Evolutionary conservation across 2,888 invertebrate genomes (phyloP).

Genomic region (Xylota sylvarum): DNA sequence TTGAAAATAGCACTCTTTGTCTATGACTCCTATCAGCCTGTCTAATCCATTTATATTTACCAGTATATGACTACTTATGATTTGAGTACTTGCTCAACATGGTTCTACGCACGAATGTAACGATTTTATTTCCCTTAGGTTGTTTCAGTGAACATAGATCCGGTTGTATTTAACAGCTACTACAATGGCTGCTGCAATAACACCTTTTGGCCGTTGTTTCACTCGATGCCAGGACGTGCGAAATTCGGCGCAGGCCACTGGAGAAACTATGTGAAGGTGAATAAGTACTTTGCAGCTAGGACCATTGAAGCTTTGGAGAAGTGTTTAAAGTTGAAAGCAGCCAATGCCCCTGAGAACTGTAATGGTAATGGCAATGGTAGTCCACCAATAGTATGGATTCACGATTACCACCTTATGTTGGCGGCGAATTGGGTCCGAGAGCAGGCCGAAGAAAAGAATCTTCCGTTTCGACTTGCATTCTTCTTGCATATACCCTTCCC

Average conservation of each 20-base stretch:
- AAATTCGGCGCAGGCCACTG: constrained; percentile 93
- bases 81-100: background rate
- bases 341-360: constrained; percentile 80
- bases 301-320: constrained; percentile 89
- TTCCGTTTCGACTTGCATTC: constrained; percentile 93
- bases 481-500: constrained; percentile 98
- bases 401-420: constrained; percentile 97
- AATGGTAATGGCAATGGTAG: constrained; percentile 82
- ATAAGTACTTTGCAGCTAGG: constrained; percentile 93
- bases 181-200: constrained; percentile 97
- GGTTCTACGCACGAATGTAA: background rate
- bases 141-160: constrained; percentile 91
- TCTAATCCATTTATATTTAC: background rate
- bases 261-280: constrained; percentile 92
- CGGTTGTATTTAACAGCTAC: constrained; percentile 92
- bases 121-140: constrained; percentile 86
- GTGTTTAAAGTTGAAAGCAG: constrained; percentile 85
- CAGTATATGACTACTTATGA: background rate
- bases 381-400: constrained; percentile 94
- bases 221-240: constrained; percentile 96
- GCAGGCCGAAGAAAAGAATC: constrained; percentile 91
- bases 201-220: constrained; percentile 96
- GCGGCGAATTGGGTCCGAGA: constrained; percentile 96
- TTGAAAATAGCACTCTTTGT: constrained; percentile 30
- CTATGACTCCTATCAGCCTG: constrained; percentile 18